phyloP scores from a whole-genome alignment of 2,797 vertebrate species.

The Rhinichthys osculus region DNA sequence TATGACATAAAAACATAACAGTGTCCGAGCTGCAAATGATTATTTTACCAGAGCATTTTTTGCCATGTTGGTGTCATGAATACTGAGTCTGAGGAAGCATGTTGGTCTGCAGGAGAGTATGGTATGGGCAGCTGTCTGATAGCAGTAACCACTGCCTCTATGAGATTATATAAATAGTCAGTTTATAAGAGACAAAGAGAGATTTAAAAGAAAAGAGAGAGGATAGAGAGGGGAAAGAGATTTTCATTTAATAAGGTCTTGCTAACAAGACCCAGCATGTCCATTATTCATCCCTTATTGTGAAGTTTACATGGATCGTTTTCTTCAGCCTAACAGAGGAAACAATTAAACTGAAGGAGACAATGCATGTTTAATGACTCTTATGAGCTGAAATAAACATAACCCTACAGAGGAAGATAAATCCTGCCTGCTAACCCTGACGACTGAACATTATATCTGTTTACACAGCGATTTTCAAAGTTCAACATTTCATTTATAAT shows the following conservation, averaged over 20 bases:
- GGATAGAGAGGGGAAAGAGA: conserved; percentile 1
- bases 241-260: not conserved
- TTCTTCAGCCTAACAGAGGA: conserved; percentile 15
- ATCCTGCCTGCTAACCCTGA: not conserved
- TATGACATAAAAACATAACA: conserved; percentile 10
- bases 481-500: conserved; percentile 25
- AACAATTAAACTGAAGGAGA: conserved; percentile 6
- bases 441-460: not conserved
- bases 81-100: not conserved
- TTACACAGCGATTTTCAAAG: conserved; percentile 2
- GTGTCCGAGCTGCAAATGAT: not conserved
- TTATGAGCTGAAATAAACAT: conserved; percentile 25
- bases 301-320: conserved; percentile 7
- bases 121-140: not conserved
- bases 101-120: not conserved
- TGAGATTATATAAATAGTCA: conserved; percentile 15
- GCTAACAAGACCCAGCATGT: conserved; percentile 9
- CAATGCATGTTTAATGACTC: conserved; percentile 33
- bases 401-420: not conserved
- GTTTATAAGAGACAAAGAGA: conserved; percentile 1
- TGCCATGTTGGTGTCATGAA: not conserved
- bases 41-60: conserved; percentile 7
- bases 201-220: not conserved
- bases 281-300: conserved; percentile 9
- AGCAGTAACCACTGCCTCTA: not conserved